Conservation (phyloP, 2,797 vertebrate genomes). For the Mionectes olivaceus region DNA sequence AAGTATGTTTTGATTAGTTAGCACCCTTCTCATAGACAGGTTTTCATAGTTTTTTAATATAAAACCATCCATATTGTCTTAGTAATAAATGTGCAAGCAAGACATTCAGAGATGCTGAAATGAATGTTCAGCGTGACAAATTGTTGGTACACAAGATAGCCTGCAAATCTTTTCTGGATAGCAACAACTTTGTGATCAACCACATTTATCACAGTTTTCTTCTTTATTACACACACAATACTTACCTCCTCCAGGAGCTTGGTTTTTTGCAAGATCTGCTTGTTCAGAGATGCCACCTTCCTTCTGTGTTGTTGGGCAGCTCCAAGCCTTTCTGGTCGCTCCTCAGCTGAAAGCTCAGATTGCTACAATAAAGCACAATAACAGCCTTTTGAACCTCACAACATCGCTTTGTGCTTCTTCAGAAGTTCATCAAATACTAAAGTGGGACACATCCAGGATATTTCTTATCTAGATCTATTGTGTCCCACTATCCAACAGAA, state of each 20-base stretch:
- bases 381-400: neutral
- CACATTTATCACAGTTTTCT: neutral
- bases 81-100: neutral
- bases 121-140: neutral
- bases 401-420: neutral
- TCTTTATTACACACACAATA: neutral
- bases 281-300: conserved; percentile 86
- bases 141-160: neutral
- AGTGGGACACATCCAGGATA: neutral
- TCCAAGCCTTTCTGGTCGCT: conserved; percentile 87
- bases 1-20: neutral
- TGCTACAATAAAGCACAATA: conserved; percentile 73
- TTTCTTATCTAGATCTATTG: neutral
- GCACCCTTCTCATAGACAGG: neutral
- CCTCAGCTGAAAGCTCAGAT: conserved; percentile 87
- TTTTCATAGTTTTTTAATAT: neutral
- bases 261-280: conserved; percentile 89
- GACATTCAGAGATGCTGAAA: neutral
- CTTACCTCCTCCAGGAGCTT: conserved; percentile 89
- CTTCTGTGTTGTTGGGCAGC: conserved; percentile 89
- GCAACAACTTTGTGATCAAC: neutral
- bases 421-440: neutral
- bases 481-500: neutral
- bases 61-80: neutral
- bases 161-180: neutral